Evolutionary conservation across 2,113 vertebrate species (phyloP).

Genomic region (Puma concolor): DNA sequence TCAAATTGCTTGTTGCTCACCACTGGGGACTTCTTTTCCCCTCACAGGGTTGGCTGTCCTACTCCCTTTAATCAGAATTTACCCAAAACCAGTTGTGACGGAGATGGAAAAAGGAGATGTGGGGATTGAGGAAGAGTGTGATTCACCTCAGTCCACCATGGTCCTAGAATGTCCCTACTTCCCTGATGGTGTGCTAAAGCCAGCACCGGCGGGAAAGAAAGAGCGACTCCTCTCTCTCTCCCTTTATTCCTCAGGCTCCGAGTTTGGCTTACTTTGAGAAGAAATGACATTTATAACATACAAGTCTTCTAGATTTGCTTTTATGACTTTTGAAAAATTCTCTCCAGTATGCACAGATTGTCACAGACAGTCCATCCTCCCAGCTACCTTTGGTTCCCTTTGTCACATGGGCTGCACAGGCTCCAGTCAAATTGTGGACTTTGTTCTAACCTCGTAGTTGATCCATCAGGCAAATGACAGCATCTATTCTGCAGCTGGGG

Average conservation of each 20-base stretch:
- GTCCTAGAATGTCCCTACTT: not conserved
- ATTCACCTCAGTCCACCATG: accelerated
- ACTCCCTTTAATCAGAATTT: not conserved
- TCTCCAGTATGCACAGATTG: not conserved
- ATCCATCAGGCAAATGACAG: not conserved
- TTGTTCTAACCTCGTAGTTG: not conserved
- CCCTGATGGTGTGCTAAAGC: accelerated
- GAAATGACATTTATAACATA: not conserved
- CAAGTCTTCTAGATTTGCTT: conserved; percentile 22
- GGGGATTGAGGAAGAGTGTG: not conserved
- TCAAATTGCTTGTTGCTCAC: not conserved
- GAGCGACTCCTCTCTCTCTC: not conserved
- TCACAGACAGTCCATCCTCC: not conserved
- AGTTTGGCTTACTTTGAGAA: conserved; percentile 33
- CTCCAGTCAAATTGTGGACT: not conserved
- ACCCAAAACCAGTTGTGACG: not conserved
- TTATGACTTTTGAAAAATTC: not conserved
- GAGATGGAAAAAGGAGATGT: not conserved
- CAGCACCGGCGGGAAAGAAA: not conserved
- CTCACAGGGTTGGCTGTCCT: not conserved
- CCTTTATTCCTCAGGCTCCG: not conserved
- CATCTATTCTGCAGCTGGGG: not conserved
- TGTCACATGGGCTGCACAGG: not conserved
- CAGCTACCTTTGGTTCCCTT: not conserved
- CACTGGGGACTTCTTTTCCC: not conserved